Conservation (phyloP, 2,888 invertebrate species). For the Adelognathus sp. region DNA sequence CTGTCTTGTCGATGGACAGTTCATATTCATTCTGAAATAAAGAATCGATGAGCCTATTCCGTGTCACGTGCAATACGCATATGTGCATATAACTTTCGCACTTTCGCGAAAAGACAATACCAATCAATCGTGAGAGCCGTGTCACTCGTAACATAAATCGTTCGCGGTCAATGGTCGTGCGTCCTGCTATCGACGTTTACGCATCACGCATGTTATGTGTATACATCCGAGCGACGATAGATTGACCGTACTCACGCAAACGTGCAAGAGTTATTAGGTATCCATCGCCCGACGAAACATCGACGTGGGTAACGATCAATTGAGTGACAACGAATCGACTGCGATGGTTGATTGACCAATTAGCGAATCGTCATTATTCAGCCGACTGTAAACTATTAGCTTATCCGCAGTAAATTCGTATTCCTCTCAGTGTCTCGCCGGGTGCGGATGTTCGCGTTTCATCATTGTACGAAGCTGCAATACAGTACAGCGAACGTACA, state of each 20-base stretch:
- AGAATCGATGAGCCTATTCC: too few relatives aligned
- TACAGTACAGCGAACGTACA: not conserved
- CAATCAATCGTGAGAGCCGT: constrained; percentile 20
- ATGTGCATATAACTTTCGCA: not conserved
- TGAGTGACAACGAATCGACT: not conserved
- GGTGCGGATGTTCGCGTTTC: too few relatives aligned
- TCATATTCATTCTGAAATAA: too few relatives aligned
- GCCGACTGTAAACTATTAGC: not conserved
- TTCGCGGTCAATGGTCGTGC: constrained; percentile 31
- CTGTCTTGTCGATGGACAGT: too few relatives aligned
- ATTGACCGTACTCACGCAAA: constrained; percentile 1
- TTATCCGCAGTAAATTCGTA: not conserved
- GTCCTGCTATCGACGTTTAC: constrained; percentile 29
- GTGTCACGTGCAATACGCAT: too few relatives aligned
- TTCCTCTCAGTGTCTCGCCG: not conserved
- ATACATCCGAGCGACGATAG: constrained; percentile 16
- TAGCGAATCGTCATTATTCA: not conserved
- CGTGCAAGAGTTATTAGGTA: constrained; percentile 1
- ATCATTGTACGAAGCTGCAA: not conserved
- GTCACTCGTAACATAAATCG: constrained; percentile 23
- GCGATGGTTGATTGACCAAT: constrained; percentile 1
- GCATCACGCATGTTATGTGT: constrained; percentile 25
- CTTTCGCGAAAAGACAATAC: not conserved
- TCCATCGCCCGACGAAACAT: not conserved
- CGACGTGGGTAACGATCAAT: constrained; percentile 8